These are phyloP conservation scores for Halocaridina rubra DNA, from an alignment of 2,888 invertebrate species.

Conservation along the genomic window DNA sequence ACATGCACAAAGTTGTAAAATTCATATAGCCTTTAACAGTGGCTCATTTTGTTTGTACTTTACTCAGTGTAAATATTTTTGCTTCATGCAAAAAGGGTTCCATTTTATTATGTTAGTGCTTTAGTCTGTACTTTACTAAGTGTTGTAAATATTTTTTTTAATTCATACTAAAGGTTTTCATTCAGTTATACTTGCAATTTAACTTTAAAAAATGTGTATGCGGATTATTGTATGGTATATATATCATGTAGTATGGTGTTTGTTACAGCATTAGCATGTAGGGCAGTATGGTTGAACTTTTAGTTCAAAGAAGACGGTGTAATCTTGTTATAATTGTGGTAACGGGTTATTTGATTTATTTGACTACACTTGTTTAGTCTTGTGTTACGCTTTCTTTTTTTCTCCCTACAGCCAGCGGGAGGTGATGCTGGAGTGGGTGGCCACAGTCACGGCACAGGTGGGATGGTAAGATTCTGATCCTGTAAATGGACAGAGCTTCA, in stretches of 20 bases:
- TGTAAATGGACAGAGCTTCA: constrained; percentile 27
- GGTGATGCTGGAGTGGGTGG: no score
- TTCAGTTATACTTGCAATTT: no score
- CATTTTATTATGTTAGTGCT: no score
- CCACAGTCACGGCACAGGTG: constrained; percentile 41
- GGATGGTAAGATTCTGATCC: constrained; percentile 49
- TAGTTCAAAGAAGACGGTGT: neutral
- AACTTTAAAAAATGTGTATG: no score
- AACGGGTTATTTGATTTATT: neutral
- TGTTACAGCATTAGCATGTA: neutral
- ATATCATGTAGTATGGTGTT: neutral
- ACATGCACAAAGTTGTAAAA: no score
- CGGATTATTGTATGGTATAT: neutral
- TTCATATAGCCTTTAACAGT: no score
- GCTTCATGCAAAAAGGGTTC: no score
- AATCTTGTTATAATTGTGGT: neutral
- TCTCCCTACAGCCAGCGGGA: constrained; percentile 54
- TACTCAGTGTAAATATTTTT: no score
- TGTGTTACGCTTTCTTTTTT: constrained; percentile 59
- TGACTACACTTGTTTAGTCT: neutral
- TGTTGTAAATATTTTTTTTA: no score
- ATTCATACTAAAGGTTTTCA: no score
- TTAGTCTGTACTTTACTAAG: no score
- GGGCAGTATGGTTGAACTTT: neutral
- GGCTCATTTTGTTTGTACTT: no score